Conservation (phyloP, 2,113 vertebrate genomes). For the Epinephelus moara region DNA sequence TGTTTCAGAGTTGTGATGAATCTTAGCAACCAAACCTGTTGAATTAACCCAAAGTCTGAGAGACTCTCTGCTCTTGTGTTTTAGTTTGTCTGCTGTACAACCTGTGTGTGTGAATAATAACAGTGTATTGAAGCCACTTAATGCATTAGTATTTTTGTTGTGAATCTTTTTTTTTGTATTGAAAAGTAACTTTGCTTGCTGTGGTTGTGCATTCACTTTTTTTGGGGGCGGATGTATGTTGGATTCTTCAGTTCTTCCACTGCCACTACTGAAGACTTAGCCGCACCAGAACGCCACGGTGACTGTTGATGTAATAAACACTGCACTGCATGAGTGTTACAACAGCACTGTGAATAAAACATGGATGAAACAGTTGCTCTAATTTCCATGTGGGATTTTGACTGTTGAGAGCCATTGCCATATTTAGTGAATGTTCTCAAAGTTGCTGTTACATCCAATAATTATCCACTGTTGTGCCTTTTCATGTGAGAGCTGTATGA, state of each 20-base stretch:
- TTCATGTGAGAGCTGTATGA: not conserved
- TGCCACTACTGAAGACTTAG: conserved; percentile 45
- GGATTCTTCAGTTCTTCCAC: conserved; percentile 22
- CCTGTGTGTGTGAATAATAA: not conserved
- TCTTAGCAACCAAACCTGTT: not conserved
- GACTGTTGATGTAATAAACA: conserved; percentile 36
- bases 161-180: conserved; percentile 21
- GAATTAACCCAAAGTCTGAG: not conserved
- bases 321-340: conserved; percentile 6
- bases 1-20: not conserved
- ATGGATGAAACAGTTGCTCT: not conserved
- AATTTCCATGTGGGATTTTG: not conserved
- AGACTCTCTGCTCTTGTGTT: conserved; percentile 2
- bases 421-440: not conserved
- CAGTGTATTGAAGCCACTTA: conserved; percentile 11
- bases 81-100: conserved; percentile 28
- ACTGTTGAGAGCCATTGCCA: not conserved
- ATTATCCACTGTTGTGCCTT: conserved; percentile 4
- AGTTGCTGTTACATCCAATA: not conserved
- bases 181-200: not conserved
- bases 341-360: conserved; percentile 22
- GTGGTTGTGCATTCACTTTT: not conserved
- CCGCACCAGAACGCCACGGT: conserved; percentile 31
- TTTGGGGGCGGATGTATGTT: not conserved
- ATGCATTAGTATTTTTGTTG: conserved; percentile 14